Base-by-base conservation (phyloP, 2,113 vertebrate species). In the Alexandromys fortis region DNA sequence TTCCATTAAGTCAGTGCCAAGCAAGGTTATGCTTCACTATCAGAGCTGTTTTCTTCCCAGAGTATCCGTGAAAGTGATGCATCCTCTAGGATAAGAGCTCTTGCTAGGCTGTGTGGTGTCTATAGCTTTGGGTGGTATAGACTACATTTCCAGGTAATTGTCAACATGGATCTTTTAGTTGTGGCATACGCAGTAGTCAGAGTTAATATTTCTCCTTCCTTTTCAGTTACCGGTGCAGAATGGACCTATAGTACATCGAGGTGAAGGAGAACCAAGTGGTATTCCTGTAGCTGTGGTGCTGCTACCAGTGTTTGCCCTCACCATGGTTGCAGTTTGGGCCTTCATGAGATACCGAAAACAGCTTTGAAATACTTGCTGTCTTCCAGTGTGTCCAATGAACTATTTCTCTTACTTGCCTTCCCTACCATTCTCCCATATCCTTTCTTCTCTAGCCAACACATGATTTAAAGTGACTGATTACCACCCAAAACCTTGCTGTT, bases 331-430 rank as follows among this genome's bases (percentile, higher is more conserved):
- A 1, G 96, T 97, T 45, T 99, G 98, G 98, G 97, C 98, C 96
- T 94, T 98, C 91, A 77, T 99, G 96, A 98, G 98, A 98, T 98
- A 98, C 94, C 98, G 98, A 83, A 98, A 98, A 52, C 96, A 96
- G 82, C 98, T 98, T 47, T 98, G 98, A 98, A 82, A 94, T 97
- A 67, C 77, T 94, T 92, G 78, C 67, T 96, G 91, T 49, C 1
- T 79, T 97, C 91, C 87, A 96, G 94, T 97, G 96, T 87, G 90
- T 97, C 93, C 93, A 88, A 52, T 96, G 0, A 97, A 96, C 92
- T 72, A 21, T 90, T 97, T 97, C 61, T 92, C 30, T 92, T n/a
- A 65, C 30, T 81, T 78, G 92, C 47, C 76, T 52, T 63, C 90
- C 72, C 92, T 91, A 42, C 75, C 91, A 45, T 70, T 89, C 88